These are phyloP conservation scores for Acestrorhynchus altus DNA, from an alignment of 2,797 vertebrate genomes.

Conservation along the genomic window DNA sequence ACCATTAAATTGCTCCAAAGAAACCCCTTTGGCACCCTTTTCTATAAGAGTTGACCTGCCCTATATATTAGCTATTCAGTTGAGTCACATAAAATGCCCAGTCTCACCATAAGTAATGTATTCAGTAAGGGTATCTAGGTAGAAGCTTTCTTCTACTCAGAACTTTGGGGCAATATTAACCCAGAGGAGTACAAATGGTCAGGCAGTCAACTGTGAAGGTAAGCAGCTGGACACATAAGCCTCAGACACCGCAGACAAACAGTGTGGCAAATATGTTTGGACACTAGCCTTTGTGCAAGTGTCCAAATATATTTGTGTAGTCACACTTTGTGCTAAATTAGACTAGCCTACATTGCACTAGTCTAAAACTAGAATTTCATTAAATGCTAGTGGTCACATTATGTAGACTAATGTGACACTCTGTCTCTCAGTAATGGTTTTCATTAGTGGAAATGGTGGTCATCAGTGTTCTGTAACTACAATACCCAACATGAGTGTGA, in stretches of 20 bases:
- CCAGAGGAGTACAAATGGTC: conserved; percentile 53
- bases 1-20: background rate
- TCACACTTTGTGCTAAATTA: conserved; percentile 26
- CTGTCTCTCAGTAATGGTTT: no score
- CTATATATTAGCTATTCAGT: background rate
- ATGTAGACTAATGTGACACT: no score
- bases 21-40: background rate
- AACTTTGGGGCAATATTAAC: conserved; percentile 22
- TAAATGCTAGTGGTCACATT: no score
- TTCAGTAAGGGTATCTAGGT: background rate
- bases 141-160: background rate
- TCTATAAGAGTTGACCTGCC: background rate
- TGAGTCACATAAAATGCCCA: background rate
- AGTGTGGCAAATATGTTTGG: conserved; percentile 31
- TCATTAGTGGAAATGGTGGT: no score
- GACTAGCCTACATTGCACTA: no score
- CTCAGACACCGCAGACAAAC: conserved; percentile 54
- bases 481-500: no score
- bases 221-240: conserved; percentile 71
- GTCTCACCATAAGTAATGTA: background rate
- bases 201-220: conserved; percentile 63
- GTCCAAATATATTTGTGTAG: no score
- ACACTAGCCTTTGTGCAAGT: no score
- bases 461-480: no score
- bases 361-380: no score